Conservation (phyloP, 2,113 vertebrate genomes). For the Ploceus nigricollis region DNA sequence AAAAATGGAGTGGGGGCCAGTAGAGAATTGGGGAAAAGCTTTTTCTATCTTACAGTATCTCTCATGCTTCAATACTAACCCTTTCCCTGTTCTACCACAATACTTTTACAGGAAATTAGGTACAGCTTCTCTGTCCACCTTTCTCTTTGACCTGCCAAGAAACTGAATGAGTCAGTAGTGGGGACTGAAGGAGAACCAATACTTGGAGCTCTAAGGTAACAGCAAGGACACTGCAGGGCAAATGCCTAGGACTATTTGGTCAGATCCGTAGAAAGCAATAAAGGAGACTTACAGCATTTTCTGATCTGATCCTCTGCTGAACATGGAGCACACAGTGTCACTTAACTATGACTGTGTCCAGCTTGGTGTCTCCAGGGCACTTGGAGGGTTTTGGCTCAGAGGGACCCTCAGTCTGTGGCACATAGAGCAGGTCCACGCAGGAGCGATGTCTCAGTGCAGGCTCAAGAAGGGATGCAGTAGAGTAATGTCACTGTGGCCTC, state of each 20-base stretch:
- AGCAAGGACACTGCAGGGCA: neutral
- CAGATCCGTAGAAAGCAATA: neutral
- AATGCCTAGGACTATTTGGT: neutral
- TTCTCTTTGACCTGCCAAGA: neutral
- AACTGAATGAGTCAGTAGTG: neutral
- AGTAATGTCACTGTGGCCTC: neutral
- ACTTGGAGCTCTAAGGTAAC: neutral
- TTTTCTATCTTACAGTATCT: neutral
- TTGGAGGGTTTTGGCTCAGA: neutral
- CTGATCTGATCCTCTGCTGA: neutral
- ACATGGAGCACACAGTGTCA: neutral
- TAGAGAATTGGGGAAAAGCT: neutral
- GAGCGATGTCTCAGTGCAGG: neutral
- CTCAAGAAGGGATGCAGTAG: neutral
- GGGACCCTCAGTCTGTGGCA: neutral
- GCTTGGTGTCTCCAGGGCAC: neutral
- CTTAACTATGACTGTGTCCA: neutral
- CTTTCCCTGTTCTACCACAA: neutral
- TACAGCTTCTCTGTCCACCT: neutral
- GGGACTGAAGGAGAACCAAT: neutral
- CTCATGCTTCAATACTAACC: neutral
- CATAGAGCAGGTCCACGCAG: accelerated
- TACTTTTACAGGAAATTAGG: neutral
- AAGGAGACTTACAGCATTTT: neutral
- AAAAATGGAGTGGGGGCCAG: neutral